Evolutionary conservation across 2,113 vertebrate species (phyloP).

Genomic region (Rhodinocichla rosea): DNA sequence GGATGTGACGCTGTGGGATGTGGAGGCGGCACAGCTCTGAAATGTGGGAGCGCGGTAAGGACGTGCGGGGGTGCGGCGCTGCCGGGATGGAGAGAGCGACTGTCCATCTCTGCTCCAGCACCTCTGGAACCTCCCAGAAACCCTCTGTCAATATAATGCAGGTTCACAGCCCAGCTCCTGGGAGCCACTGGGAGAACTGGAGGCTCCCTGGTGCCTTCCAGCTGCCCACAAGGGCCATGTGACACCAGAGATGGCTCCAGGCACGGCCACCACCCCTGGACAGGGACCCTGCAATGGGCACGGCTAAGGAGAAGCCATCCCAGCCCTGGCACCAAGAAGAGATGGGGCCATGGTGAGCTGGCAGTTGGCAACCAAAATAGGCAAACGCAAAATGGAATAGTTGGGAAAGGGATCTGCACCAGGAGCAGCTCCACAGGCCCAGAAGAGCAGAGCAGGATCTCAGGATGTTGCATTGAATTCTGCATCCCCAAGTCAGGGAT

Average conservation of each 20-base stretch:
- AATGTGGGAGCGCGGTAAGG: neutral
- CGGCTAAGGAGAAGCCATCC: neutral
- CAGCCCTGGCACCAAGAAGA: neutral
- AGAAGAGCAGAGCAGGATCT: neutral
- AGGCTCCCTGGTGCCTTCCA: neutral
- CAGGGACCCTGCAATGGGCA: neutral
- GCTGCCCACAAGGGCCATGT: neutral
- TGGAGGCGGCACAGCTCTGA: constrained; percentile 8
- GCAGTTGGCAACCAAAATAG: neutral
- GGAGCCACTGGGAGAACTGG: neutral
- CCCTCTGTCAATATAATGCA: neutral
- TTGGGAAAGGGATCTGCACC: neutral
- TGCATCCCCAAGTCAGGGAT: accelerated
- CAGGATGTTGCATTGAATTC: neutral
- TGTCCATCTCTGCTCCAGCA: neutral
- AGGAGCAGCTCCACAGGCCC: neutral
- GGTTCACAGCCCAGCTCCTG: neutral
- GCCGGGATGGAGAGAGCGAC: neutral
- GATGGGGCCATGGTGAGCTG: neutral
- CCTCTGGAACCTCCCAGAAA: neutral
- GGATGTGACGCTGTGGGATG: neutral
- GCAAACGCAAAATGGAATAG: neutral
- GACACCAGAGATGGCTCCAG: neutral
- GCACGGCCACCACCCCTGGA: neutral
- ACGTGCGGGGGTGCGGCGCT: neutral